These are phyloP conservation scores for Ligdia adustata DNA, from an alignment of 2,888 invertebrate species.

Conservation along the genomic window DNA sequence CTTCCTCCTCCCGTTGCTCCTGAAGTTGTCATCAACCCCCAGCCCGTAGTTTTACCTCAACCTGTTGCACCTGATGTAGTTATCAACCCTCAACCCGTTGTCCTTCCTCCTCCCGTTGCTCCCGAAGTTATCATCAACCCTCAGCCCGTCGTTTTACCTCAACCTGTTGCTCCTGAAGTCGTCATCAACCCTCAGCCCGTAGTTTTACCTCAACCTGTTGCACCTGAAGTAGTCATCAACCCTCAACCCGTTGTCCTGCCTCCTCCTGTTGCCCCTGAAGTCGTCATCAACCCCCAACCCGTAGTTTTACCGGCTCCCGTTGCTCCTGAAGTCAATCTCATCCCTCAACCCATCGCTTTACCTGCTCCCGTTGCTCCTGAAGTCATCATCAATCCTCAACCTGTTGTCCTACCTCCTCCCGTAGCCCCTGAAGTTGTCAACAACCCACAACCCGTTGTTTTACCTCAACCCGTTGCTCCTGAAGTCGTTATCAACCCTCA, in stretches of 20 bases:
- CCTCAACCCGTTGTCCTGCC: constrained; percentile 31
- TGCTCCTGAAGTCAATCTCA: constrained; percentile 27
- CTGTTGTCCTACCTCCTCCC: constrained; percentile 16
- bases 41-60: constrained; percentile 32
- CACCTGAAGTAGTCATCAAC: constrained; percentile 29
- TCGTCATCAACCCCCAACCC: constrained; percentile 28
- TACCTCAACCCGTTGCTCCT: constrained; percentile 21
- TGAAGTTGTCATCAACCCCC: constrained; percentile 25
- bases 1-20: constrained; percentile 35
- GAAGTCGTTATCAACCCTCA: constrained; percentile 19
- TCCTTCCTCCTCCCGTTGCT: constrained; percentile 34
- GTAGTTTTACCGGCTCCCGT: constrained; percentile 33
- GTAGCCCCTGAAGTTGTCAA: constrained; percentile 11
- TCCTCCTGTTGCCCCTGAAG: constrained; percentile 33
- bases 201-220: constrained; percentile 29
- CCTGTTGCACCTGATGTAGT: constrained; percentile 31
- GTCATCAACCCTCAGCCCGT: constrained; percentile 35
- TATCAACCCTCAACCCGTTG: constrained; percentile 27
- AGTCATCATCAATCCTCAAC: constrained; percentile 15
- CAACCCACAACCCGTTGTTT: constrained; percentile 29
- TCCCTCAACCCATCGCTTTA: constrained; percentile 29
- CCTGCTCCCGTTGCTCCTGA: constrained; percentile 35
- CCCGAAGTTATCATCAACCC: constrained; percentile 26
- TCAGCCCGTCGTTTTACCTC: constrained; percentile 27
- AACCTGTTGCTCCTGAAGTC: constrained; percentile 33